Conservation (phyloP, 37 sponge, comb jelly and placozoan genomes). For the Aplysina aerophoba region DNA sequence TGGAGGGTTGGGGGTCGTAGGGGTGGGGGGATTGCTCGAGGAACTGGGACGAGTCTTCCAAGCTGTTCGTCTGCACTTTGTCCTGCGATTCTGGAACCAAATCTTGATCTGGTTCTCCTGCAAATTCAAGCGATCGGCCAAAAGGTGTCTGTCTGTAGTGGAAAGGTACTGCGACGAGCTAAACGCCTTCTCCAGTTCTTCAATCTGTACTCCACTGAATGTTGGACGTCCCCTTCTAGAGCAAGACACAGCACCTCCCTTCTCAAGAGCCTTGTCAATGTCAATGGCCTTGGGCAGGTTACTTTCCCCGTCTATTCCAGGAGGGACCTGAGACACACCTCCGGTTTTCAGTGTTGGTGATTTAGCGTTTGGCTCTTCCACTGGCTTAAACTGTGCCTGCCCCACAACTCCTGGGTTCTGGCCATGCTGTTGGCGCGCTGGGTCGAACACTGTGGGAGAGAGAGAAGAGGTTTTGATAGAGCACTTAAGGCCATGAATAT, state of each 20-base stretch:
- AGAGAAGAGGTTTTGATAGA: neutral
- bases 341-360: slow-evolving; percentile 7
- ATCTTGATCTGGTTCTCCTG: slow-evolving; percentile 85
- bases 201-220: slow-evolving; percentile 78
- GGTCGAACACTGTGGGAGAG: slow-evolving; percentile 6
- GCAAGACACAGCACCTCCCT: neutral
- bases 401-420: neutral
- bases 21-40: slow-evolving; percentile 15
- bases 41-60: slow-evolving; percentile 65
- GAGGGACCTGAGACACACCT: neutral
- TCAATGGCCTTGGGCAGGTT: slow-evolving; percentile 8
- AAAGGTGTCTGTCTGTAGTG: slow-evolving; percentile 59
- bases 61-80: slow-evolving; percentile 78
- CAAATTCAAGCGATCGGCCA: slow-evolving; percentile 70
- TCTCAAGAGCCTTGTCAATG: slow-evolving; percentile 14
- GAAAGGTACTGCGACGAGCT: slow-evolving; percentile 76
- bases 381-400: slow-evolving; percentile 8
- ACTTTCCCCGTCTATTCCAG: neutral
- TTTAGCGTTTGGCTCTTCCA: slow-evolving; percentile 3
- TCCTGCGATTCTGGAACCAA: slow-evolving; percentile 86
- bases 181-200: slow-evolving; percentile 84
- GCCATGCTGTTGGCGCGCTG: slow-evolving; percentile 18
- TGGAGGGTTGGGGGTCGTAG: slow-evolving; percentile 20
- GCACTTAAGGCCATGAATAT: slow-evolving; percentile 23
- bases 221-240: slow-evolving; percentile 75